Evolutionary conservation across 2,113 vertebrate genomes (phyloP), one percentile per base, ranked within the genome.

Genomic region (Pao palembangensis): DNA sequence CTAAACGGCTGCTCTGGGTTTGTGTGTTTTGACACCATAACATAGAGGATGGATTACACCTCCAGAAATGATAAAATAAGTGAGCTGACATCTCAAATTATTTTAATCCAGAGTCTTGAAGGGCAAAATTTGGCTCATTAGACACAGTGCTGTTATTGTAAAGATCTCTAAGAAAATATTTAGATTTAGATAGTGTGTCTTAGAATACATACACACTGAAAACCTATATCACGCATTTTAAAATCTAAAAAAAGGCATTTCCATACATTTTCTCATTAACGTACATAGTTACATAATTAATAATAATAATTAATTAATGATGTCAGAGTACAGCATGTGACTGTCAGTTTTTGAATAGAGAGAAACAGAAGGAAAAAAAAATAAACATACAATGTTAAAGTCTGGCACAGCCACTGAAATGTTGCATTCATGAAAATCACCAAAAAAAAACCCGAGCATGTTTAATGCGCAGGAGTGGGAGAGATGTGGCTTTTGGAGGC

Each of bases 11-110:
- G 59, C 72, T 67, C 38, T 4, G 46, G 76, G 69, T 69, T 65
- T 64, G 58, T 75, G 72, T 65, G 51, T 76, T 78, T 75, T 70
- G 80, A 80, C 72, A 59, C 70, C 82, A 78, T 69, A 63, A 83
- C 58, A 69, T 50, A 47, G 61, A 70, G 73, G 76, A 85, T 83
- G 71, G 61, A 81, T 85, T 72, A 58, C 64, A 60, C 60, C 19
- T 64, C 6, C 20, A 34, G 28, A 66, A 72, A 67, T 50, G 51
- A 65, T 58, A 42, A 64, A 75, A 74, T 58, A 71, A 63, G 54
- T 48, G 38, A 31, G 58, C 10, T 55, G 50, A 58, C 46, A 42
- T 52, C 5, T 55, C 42, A 53, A 47, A 43, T 66, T 34, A 23
- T 54, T 43, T 63, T 58, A 55, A 61, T 48, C 41, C 3, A 19